Conservation (phyloP, 2,888 invertebrate species). For the Ennomos fuscantarius region DNA sequence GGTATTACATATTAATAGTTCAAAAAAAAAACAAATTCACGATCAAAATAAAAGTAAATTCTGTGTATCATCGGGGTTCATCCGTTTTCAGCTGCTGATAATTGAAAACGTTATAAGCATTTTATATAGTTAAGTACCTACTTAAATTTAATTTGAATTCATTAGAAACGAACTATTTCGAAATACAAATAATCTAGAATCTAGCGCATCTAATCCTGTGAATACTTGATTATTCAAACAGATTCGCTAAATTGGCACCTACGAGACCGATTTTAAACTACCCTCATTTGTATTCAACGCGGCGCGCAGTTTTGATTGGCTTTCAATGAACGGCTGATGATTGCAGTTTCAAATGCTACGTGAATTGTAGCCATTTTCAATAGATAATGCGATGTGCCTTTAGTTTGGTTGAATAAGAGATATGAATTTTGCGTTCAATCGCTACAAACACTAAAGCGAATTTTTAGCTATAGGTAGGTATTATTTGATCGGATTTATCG, state of each 20-base stretch:
- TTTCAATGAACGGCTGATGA: conserved; percentile 52
- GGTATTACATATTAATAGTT: too few species aligned
- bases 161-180: conserved; percentile 24
- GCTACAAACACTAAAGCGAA: too few species aligned
- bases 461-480: too few species aligned
- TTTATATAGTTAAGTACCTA: too few species aligned
- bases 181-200: conserved; percentile 5
- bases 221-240: conserved; percentile 58
- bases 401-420: conserved; percentile 1
- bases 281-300: conserved; percentile 64
- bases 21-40: too few species aligned
- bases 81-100: too few species aligned
- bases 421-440: conserved; percentile 3
- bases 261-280: conserved; percentile 44
- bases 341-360: conserved; percentile 53
- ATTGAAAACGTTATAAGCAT: too few species aligned
- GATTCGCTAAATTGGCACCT: conserved; percentile 52
- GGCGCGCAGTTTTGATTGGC: conserved; percentile 57
- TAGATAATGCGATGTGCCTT: conserved; percentile 9
- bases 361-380: conserved; percentile 19
- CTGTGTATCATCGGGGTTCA: too few species aligned
- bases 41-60: too few species aligned
- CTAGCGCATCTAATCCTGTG: conserved; percentile 44
- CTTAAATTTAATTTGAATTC: conserved; percentile 3
- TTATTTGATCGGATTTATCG: too few species aligned